phyloP scores from a whole-genome alignment of 2,113 vertebrate genomes.

The Panthera tigris region DNA sequence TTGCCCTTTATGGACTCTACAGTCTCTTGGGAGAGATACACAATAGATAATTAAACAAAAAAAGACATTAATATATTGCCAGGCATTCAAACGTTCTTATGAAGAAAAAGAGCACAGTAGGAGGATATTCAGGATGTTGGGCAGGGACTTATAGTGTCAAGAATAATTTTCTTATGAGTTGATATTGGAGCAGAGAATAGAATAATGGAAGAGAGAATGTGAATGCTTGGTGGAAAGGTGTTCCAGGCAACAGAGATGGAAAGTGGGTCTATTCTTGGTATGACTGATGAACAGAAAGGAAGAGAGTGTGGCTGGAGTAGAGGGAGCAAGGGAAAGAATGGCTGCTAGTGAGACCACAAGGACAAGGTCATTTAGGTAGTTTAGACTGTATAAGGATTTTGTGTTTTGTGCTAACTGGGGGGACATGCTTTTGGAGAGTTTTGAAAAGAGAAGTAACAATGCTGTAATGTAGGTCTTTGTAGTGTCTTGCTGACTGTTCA shows the following conservation, averaged over 20 bases:
- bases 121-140: neutral
- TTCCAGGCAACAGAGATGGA: neutral
- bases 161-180: neutral
- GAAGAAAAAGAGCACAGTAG: neutral
- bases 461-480: neutral
- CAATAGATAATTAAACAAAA: conserved; percentile 22
- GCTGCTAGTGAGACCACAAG: neutral
- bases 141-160: neutral
- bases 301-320: neutral
- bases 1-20: neutral
- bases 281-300: neutral
- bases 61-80: neutral
- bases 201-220: neutral
- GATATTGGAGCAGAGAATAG: neutral
- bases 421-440: neutral
- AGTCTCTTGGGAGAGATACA: neutral
- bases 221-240: neutral
- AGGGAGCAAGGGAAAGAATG: neutral
- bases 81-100: neutral
- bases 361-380: neutral
- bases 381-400: neutral
- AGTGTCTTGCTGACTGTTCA: neutral
- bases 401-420: neutral
- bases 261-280: neutral
- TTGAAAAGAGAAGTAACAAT: neutral